A percentile compares a stretch with the other conserved stretches of the same genome.
Evolutionary conservation across 1,140 invertebrate genomes (phyloP).

Genomic region (Antheraea mylitta): DNA sequence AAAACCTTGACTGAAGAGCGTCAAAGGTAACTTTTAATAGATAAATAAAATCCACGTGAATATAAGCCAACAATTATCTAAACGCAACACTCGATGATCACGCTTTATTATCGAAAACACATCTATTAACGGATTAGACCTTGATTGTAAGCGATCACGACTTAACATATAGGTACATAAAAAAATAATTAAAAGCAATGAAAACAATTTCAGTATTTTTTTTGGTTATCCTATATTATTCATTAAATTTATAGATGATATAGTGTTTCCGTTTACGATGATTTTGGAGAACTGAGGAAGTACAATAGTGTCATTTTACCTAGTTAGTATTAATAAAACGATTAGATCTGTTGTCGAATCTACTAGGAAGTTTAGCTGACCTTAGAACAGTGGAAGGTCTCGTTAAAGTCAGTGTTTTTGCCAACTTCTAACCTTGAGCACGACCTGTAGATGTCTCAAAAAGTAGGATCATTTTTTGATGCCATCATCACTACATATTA

Average conservation of each 20-base stretch:
- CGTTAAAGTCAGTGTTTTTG: not conserved
- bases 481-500: too few species aligned
- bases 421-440: not conserved
- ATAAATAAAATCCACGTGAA: not conserved
- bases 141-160: not conserved
- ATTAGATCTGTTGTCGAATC: not conserved
- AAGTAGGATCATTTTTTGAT: not conserved
- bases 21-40: not conserved
- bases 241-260: too few species aligned
- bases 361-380: not conserved
- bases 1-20: not conserved
- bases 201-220: not conserved
- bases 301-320: too few species aligned
- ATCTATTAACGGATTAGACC: not conserved
- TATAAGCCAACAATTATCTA: not conserved
- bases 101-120: not conserved
- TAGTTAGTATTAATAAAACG: not conserved
- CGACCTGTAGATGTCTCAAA: not conserved
- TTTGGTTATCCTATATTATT: too few species aligned
- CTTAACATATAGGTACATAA: not conserved
- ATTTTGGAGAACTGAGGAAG: too few species aligned
- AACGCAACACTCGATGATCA: not conserved
- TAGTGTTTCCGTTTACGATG: too few species aligned
- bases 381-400: not conserved
- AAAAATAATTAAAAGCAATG: not conserved